phyloP scores from a whole-genome alignment of 2,888 invertebrate genomes.

The Drosophila tanythrix region DNA sequence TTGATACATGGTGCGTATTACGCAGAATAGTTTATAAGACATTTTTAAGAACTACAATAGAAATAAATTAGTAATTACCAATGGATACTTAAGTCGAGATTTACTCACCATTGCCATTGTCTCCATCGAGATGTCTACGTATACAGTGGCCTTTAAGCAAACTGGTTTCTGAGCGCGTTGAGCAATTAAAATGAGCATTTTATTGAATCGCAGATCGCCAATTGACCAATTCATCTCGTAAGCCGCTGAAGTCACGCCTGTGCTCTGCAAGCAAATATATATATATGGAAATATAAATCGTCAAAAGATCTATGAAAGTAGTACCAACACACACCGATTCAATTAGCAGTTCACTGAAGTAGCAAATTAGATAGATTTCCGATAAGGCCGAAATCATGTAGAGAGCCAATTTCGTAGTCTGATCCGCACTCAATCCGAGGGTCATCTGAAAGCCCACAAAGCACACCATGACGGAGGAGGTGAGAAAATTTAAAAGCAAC shows the following conservation, averaged over 20 bases:
- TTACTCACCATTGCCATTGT: slow-evolving; percentile 71
- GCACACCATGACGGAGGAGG: slow-evolving; percentile 67
- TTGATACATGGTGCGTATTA: slow-evolving; percentile 74
- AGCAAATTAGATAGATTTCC: slow-evolving; percentile 50
- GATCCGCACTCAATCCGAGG: slow-evolving; percentile 48
- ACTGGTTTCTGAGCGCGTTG: slow-evolving; percentile 67
- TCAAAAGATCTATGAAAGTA: background rate
- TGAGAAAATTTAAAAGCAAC: slow-evolving; percentile 69
- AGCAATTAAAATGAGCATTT: slow-evolving; percentile 66
- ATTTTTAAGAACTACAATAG: slow-evolving; percentile 60
- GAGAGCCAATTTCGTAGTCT: slow-evolving; percentile 59
- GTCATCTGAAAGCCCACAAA: slow-evolving; percentile 64
- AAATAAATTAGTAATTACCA: background rate
- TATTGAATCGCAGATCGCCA: slow-evolving; percentile 56
- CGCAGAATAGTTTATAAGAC: slow-evolving; percentile 72
- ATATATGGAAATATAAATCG: background rate
- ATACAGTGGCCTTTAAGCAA: slow-evolving; percentile 66
- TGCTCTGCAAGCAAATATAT: slow-evolving; percentile 49
- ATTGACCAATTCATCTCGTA: slow-evolving; percentile 63
- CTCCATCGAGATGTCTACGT: slow-evolving; percentile 67
- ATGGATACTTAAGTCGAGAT: rapidly evolving
- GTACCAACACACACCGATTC: slow-evolving; percentile 17
- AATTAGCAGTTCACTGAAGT: slow-evolving; percentile 40
- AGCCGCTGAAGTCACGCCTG: slow-evolving; percentile 51
- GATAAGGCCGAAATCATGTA: slow-evolving; percentile 53